Percentiles rank a stretch among this genome's conserved stretches.
These are phyloP conservation scores for Mylabris sibirica DNA, from an alignment of 2,888 invertebrate genomes.

Conservation along the genomic window DNA sequence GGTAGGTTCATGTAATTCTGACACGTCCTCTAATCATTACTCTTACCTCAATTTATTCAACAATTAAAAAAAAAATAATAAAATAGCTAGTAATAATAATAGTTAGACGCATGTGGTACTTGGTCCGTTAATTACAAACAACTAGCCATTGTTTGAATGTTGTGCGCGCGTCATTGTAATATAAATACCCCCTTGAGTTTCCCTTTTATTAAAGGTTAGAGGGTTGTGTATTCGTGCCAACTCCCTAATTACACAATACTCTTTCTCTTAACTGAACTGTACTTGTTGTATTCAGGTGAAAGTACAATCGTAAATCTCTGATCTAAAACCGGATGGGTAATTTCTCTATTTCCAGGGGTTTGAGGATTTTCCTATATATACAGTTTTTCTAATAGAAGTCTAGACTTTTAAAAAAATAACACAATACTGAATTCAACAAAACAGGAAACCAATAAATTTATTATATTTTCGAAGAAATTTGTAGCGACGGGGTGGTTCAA, in stretches of 20 bases:
- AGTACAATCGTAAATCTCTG: slow-evolving; percentile 6
- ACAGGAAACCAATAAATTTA: slow-evolving; percentile 5
- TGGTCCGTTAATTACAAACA: slow-evolving; percentile 16
- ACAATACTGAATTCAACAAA: not conserved
- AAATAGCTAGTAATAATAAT: not conserved
- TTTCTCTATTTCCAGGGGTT: not conserved
- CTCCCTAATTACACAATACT: slow-evolving; percentile 20
- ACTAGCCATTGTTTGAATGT: slow-evolving; percentile 15
- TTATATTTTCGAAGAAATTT: not conserved
- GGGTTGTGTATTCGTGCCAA: slow-evolving; percentile 26
- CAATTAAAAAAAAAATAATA: not conserved
- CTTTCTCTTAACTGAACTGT: not conserved
- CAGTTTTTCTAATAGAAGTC: slow-evolving; percentile 5
- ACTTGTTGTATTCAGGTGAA: not conserved
- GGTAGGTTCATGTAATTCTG: too few relatives aligned
- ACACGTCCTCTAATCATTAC: slow-evolving; percentile 8
- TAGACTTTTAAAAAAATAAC: not conserved
- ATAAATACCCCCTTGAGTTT: slow-evolving; percentile 12
- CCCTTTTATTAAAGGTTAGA: slow-evolving; percentile 22
- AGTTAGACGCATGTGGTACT: slow-evolving; percentile 6
- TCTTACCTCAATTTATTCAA: not conserved
- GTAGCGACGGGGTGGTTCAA: not conserved
- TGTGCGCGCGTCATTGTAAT: not conserved
- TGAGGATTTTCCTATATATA: not conserved
- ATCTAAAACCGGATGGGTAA: slow-evolving; percentile 3